Percentiles rank a stretch among this genome's conserved stretches.
phyloP scores from a whole-genome alignment of 1,140 invertebrate genomes.

The Myzus persicae region DNA sequence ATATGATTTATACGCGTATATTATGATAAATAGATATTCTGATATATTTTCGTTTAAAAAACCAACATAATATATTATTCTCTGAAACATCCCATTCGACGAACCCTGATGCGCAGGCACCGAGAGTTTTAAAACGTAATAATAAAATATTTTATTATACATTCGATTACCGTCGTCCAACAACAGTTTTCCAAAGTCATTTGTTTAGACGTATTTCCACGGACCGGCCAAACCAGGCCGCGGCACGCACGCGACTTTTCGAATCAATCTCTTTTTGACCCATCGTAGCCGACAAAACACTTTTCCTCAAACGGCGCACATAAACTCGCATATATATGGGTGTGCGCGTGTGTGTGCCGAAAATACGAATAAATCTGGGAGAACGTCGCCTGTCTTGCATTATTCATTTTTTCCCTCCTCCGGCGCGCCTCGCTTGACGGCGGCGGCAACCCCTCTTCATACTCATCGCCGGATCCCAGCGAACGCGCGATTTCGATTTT shows the following conservation, averaged over 20 bases:
- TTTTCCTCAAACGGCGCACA: neutral
- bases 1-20: neutral
- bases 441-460: neutral
- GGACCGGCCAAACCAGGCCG: neutral
- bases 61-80: neutral
- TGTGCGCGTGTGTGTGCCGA: neutral
- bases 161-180: neutral
- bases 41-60: neutral
- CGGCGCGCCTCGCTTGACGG: neutral
- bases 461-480: neutral
- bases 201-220: neutral
- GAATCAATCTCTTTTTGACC: conserved; percentile 18
- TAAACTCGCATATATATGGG: neutral
- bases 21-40: neutral
- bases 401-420: conserved; percentile 14
- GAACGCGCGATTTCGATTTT: conserved; percentile 19
- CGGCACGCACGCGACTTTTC: neutral
- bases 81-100: neutral
- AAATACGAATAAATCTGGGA: conserved; percentile 47
- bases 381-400: conserved; percentile 33
- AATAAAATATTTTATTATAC: neutral
- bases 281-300: neutral
- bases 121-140: neutral
- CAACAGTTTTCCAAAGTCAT: neutral
- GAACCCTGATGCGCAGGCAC: too few species aligned